Base-by-base conservation (phyloP, 2,888 invertebrate species). In the Nasonovia ribisnigri region DNA sequence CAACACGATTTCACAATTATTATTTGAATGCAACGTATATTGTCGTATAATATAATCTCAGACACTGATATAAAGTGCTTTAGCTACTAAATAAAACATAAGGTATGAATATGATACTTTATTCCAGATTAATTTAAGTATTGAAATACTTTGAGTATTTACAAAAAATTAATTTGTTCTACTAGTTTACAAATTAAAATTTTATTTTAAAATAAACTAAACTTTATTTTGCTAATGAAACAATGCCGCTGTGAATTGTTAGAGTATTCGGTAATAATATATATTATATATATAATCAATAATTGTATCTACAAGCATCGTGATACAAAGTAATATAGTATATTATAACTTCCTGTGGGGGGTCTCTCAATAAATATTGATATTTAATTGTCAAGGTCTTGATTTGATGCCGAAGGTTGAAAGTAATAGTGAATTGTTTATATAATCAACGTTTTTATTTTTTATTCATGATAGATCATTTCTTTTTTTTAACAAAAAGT, bases 301-400 rank as follows among this genome's bases (percentile, higher is more conserved):
- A 88, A 42, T 48, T 48, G 36, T 88, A 11, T 57, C 36, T 42
- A 88, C 6, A 36, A 29, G 42, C 4, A 29, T 57, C 6, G 20
- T 54, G 42, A 13, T 29, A 42, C 42, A 77, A 24, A 36, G 77
- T 77, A 36, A 6, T 26, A 77, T 77, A 36, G 77, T 36, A 77
- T 54, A 88, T 20, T 54, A 36, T 42, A 54, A 54, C 42, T 88
- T 42, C 6, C 26, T 54, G 11, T n/a, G 51, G 88, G 88, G 54
- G 88, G 54, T 88, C 88, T 57, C 26, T 88, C 16, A 20, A 36
- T 42, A 51, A n/a, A 36, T 57, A 51, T 42, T 57, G 26, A 57
- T 88, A 88, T 57, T 88, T 88, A 88, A 88, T 42, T 54, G 88
- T 54, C 88, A 88, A 88, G 42, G 88, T 42, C 42, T 26, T 54